Evolutionary conservation across 2,797 vertebrate genomes (phyloP).

Genomic region (Diplodus puntazzo): DNA sequence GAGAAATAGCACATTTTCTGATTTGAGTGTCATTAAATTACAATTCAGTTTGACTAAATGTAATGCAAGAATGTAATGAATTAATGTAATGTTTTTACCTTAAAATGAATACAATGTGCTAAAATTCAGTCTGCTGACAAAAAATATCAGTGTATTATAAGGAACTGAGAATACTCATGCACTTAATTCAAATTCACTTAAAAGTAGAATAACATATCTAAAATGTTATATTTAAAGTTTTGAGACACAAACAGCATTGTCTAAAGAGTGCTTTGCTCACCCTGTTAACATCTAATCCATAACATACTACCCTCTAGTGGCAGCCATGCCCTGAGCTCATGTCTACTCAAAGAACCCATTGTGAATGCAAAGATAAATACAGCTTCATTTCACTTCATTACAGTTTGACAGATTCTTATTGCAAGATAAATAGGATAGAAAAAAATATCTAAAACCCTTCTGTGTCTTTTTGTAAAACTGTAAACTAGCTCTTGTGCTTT

Average conservation of each 20-base stretch:
- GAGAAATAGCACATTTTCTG: constrained; percentile 35
- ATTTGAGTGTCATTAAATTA: constrained; percentile 40
- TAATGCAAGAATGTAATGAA: constrained; percentile 9
- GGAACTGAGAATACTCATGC: constrained; percentile 1
- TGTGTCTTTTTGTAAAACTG: constrained; percentile 24
- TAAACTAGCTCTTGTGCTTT: constrained; percentile 27
- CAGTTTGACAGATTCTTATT: not conserved
- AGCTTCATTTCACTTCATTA: constrained; percentile 3
- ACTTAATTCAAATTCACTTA: not conserved
- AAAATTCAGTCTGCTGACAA: not conserved
- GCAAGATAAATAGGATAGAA: not conserved
- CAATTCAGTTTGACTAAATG: constrained; percentile 25
- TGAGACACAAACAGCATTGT: constrained; percentile 22
- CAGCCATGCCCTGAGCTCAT: constrained; percentile 36
- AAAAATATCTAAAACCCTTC: not conserved
- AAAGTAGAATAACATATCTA: not conserved
- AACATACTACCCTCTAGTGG: constrained; percentile 86
- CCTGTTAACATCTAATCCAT: constrained; percentile 64
- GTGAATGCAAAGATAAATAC: constrained; percentile 37
- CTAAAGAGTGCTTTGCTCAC: constrained; percentile 32
- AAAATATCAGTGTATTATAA: constrained; percentile 9
- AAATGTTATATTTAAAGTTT: constrained; percentile 6
- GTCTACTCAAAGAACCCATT: constrained; percentile 20
- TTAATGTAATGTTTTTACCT: not conserved
- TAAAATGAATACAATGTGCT: not conserved